Conservation (phyloP, 2,113 vertebrate species). For the Narcine bancroftii region DNA sequence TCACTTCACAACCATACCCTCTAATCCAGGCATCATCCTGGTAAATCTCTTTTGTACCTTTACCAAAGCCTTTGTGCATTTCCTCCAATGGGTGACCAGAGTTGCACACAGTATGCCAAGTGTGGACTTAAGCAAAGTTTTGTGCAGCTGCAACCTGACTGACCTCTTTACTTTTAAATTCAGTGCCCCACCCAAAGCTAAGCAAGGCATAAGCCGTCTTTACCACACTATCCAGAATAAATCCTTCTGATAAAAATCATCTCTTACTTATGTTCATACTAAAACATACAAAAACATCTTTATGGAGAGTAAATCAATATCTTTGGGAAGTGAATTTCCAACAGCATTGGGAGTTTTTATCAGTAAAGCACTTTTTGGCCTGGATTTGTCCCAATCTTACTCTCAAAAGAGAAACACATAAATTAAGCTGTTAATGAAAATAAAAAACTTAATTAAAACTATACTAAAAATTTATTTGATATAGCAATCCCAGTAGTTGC, state of each 20-base stretch:
- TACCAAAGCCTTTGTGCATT: too few relatives aligned
- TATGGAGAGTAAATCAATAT: neutral
- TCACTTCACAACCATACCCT: too few relatives aligned
- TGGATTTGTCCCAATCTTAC: neutral
- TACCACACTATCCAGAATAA: too few relatives aligned
- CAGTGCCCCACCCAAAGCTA: too few relatives aligned
- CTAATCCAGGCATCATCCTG: too few relatives aligned
- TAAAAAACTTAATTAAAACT: neutral
- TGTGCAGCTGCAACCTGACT: too few relatives aligned
- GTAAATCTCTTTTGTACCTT: too few relatives aligned
- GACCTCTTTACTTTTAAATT: too few relatives aligned
- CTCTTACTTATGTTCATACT: neutral
- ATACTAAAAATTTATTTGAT: neutral
- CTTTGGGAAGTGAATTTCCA: neutral
- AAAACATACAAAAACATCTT: neutral
- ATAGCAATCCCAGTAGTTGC: neutral
- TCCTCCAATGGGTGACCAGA: too few relatives aligned
- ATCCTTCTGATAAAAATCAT: neutral
- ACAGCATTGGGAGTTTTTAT: neutral
- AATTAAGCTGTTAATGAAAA: neutral
- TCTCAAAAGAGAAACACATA: neutral
- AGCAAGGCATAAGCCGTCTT: too few relatives aligned
- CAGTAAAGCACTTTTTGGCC: neutral
- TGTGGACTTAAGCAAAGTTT: too few relatives aligned
- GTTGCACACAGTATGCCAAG: too few relatives aligned